Base-by-base conservation (phyloP, 2,797 vertebrate species). In the Onychomys leucogaster region DNA sequence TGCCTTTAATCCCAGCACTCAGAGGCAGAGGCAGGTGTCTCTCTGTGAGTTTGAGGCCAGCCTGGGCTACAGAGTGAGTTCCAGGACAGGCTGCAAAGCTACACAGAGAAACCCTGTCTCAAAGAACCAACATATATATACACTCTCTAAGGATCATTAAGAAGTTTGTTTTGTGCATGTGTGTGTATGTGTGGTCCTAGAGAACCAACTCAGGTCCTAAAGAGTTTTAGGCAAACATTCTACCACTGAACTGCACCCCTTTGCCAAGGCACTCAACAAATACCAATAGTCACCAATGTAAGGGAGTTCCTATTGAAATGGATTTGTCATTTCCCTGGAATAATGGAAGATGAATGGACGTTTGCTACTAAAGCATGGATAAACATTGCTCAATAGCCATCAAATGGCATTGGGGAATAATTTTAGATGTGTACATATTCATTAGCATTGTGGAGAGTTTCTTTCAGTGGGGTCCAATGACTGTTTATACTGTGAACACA, bases 391-490 rank as follows among this genome's bases (percentile, higher is more conserved):
- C n/a, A 85, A 29, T 1, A 29, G 55, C 27, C 2, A 21, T 16
- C 34, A 52, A 29, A n/a, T 11, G 43, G 29, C 27, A 27, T 5
- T 6, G 14, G 41, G 76, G 29, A n/a, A 16, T 49, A 41, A 10
- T 43, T 55, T 67, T 49, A 34, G 59, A 63, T 86, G 52, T 7
- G 8, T 21, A 6, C 29, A 19, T 9, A 37, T 41, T 52, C 77
- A 59, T 57, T 57, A 57, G 32, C 32, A 63, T 1, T 41, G 29
- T 10, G 37, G 23, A 32, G 55, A 23, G 67, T 78, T 76, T 61
- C 34, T 69, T 43, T 32, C 10, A 0, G 0, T 3, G 9, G 59
- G 21, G 25, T 32, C 19, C 43, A 34, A 9, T 0, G 11, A 43
- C n/a, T n/a, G n/a, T n/a, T n/a, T n/a, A n/a, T n/a, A n/a, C n/a